A percentile compares a stretch with the other conserved stretches of the same genome.
These are phyloP conservation scores for Pachypanchax playfairii DNA, from an alignment of 2,113 vertebrate species.

Conservation along the genomic window DNA sequence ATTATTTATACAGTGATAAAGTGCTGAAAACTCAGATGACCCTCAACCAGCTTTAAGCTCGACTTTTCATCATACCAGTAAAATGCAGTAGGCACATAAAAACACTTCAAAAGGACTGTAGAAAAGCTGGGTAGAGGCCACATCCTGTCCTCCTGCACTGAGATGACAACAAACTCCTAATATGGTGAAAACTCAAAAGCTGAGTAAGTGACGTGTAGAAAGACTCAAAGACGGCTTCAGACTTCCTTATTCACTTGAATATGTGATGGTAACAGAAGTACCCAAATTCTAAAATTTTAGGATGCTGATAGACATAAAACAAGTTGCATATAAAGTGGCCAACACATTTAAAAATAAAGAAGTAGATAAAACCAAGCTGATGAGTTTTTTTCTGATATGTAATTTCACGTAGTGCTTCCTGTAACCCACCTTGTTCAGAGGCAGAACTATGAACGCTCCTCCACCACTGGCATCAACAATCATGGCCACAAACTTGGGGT, in stretches of 20 bases:
- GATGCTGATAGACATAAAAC: background rate
- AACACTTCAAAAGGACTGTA: constrained; percentile 2
- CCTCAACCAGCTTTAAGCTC: background rate
- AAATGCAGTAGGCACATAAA: constrained; percentile 9
- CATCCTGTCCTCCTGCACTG: constrained; percentile 73
- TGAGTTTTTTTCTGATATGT: background rate
- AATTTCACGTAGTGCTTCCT: no score
- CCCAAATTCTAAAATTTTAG: constrained; percentile 17
- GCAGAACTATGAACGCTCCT: constrained; percentile 89
- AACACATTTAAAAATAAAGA: constrained; percentile 16
- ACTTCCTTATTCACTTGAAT: constrained; percentile 76
- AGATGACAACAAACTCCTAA: constrained; percentile 75
- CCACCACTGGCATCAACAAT: constrained; percentile 91
- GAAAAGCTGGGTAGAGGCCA: constrained; percentile 48
- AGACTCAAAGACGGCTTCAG: constrained; percentile 52
- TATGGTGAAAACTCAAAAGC: constrained; percentile 78
- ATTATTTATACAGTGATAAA: no score
- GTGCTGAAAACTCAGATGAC: background rate
- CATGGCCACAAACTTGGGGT: constrained; percentile 91
- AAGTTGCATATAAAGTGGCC: background rate
- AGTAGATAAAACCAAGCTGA: no score
- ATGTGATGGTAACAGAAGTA: constrained; percentile 7
- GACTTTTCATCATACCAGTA: background rate
- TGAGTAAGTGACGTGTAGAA: constrained; percentile 54
- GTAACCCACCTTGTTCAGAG: constrained; percentile 84